Conservation (phyloP, 1,140 invertebrate genomes). For the Ylistrum balloti region DNA sequence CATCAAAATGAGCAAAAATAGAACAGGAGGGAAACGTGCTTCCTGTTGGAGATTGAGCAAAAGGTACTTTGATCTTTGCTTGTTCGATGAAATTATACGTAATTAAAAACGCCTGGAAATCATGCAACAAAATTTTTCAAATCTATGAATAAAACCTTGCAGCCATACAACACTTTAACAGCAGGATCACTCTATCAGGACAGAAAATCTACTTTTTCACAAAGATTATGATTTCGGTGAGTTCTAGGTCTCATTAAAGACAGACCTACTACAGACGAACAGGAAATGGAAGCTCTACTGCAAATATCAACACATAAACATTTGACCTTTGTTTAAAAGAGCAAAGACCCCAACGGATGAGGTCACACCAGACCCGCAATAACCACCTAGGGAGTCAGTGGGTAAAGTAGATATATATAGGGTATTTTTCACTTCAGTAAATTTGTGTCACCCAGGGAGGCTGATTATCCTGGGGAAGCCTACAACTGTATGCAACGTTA, state of each 20-base stretch:
- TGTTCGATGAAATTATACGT: slow-evolving; percentile 36
- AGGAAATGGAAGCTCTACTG: slow-evolving; percentile 16
- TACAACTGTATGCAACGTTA: background rate
- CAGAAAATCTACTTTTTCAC: slow-evolving; percentile 37
- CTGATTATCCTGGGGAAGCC: background rate
- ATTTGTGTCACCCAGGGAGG: background rate
- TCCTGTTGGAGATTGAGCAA: background rate
- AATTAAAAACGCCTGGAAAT: slow-evolving; percentile 34
- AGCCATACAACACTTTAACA: background rate
- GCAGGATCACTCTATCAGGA: background rate
- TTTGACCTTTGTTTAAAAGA: slow-evolving; percentile 29
- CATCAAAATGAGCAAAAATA: slow-evolving; percentile 6
- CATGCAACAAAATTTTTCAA: background rate
- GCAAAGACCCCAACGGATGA: background rate
- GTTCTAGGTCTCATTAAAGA: slow-evolving; percentile 34
- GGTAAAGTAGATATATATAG: background rate
- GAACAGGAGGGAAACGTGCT: background rate
- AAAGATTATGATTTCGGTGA: slow-evolving; percentile 16
- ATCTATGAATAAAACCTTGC: background rate
- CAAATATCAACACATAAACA: slow-evolving; percentile 21
- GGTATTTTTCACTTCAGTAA: background rate
- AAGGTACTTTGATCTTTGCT: background rate
- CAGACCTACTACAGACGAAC: background rate
- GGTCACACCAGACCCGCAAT: background rate
- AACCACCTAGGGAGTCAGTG: background rate